These are phyloP conservation scores for Aphelenchoides avenae DNA, from an alignment of 1,140 invertebrate species.

Conservation along the genomic window DNA sequence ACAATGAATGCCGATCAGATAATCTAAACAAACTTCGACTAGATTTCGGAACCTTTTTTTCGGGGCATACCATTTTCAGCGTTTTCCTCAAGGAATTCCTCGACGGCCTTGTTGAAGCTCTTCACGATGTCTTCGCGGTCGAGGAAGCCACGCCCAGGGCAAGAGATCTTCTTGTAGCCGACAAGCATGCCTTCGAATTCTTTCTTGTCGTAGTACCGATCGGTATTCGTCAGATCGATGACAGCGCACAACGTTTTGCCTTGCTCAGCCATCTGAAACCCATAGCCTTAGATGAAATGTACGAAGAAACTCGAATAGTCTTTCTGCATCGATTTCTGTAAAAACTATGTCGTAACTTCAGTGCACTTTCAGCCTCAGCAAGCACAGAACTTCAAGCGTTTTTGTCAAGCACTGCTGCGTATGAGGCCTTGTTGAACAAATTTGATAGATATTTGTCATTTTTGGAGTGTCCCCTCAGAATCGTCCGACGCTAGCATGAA, in stretches of 20 bases:
- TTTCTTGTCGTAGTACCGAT: constrained; percentile 66
- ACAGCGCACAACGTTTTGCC: constrained; percentile 66
- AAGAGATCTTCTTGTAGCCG: constrained; percentile 63
- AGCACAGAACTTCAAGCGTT: too few species aligned
- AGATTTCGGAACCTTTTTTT: constrained; percentile 2
- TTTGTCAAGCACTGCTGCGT: too few species aligned
- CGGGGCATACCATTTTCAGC: constrained; percentile 52
- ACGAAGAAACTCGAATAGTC: too few species aligned
- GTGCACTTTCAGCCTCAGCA: too few species aligned
- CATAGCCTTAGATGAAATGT: too few species aligned
- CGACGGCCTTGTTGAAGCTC: constrained; percentile 65
- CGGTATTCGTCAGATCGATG: constrained; percentile 70
- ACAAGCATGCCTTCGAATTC: constrained; percentile 55
- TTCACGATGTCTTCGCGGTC: constrained; percentile 60
- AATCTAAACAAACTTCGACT: constrained; percentile 66
- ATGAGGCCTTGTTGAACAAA: too few species aligned
- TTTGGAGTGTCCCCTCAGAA: too few species aligned
- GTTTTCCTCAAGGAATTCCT: constrained; percentile 55
- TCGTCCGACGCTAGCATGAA: too few species aligned
- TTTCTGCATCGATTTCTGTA: too few species aligned
- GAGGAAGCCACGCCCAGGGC: constrained; percentile 62
- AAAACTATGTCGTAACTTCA: too few species aligned
- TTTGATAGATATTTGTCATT: too few species aligned
- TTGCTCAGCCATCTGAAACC: constrained; percentile 61
- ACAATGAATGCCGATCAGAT: constrained; percentile 81